Evolutionary conservation across 2,113 vertebrate genomes (phyloP), one percentile per base, ranked within the genome.

Genomic region (Zootoca vivipara): DNA sequence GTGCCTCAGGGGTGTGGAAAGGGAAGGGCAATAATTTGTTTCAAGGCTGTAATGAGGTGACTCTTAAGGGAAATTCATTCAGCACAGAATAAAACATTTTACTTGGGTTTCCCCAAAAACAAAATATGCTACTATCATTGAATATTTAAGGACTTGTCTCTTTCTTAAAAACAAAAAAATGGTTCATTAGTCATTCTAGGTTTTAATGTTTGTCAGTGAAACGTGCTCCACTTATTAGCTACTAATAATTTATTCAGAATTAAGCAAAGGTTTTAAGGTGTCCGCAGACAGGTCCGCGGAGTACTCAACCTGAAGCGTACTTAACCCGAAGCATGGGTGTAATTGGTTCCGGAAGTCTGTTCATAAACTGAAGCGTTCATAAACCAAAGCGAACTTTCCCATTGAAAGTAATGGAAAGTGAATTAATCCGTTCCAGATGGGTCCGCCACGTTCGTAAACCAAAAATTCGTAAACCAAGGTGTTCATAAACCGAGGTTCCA

Each of bases 71-170:
- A 93, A 90, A 82, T 83, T 87, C 77, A 82, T 84, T 87, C 77
- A 74, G 3, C 40, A 77, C 91, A 86, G 77, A 90, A 84, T 79
- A 87, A 75, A 40, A 33, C 6, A 35, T 82, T 89, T 92, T 83
- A 28, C 38, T 95, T 92, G 82, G 88, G 75, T 96, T 86, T 87
- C 90, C 93, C 95, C 0, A 1, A 92, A 95, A 94, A 89, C 92
- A 81, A 92, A 87, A 88, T 89, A 46, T 89, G 94, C 40, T 73
- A 75, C 83, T 88, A 52, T 82, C 78, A 86, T 89, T 92, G 91
- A 84, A 72, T 95, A 93, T 79, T 89, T 64, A 89, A 90, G 89
- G 85, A n/a, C 69, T 13, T 46, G 35, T 70, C 38, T 67, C 38
- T 78, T 92, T 83, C 77, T 81, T 89, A 90, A 83, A 88, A 86